Base-by-base conservation (phyloP, 2,113 vertebrate species). In the Apteryx mantelli region DNA sequence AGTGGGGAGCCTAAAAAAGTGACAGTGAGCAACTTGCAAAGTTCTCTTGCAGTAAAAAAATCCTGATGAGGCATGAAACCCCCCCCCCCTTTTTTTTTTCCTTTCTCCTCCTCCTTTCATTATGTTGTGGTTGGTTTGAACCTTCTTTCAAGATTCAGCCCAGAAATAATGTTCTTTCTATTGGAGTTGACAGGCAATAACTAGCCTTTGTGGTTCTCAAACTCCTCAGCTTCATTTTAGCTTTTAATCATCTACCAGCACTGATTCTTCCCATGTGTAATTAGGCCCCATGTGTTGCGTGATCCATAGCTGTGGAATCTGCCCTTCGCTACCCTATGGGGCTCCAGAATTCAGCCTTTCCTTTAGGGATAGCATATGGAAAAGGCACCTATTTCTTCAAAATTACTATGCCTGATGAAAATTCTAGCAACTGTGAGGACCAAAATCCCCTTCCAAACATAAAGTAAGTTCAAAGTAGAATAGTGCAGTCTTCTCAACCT, bases 131-230 rank as follows among this genome's bases (percentile, higher is more conserved):
- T 85, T 91, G 66, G 13, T 83, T 89, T 91, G 82, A 95, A 82
- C 66, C 75, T 80, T 89, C 70, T 96, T 95, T 94, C 36, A 93
- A 70, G 78, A 77, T 89, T 89, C 75, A 91, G 32, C 4, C 2
- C 20, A 80, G 56, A 92, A 91, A 50, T 82, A 69, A 82, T 20
- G 36, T 89, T 87, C 0, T 1, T 87, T 80, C 75, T 92, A 50
- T 92, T 73, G 46, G 79, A 94, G 38, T 44, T 88, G 94, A 96
- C 64, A 91, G 71, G 85, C 81, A 95, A 83, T 82, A 71, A 81
- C 82, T 93, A 81, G 89, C 64, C 94, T 92, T 93, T 89, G 91
- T 96, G 79, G 66, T 78, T 97, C 84, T 78, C 93, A 42, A 92
- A 77, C 75, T 88, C 25, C 58, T 91, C n/a, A n/a, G 66, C 58